Conservation (phyloP, 2,888 invertebrate species). For the Metalampra italica region DNA sequence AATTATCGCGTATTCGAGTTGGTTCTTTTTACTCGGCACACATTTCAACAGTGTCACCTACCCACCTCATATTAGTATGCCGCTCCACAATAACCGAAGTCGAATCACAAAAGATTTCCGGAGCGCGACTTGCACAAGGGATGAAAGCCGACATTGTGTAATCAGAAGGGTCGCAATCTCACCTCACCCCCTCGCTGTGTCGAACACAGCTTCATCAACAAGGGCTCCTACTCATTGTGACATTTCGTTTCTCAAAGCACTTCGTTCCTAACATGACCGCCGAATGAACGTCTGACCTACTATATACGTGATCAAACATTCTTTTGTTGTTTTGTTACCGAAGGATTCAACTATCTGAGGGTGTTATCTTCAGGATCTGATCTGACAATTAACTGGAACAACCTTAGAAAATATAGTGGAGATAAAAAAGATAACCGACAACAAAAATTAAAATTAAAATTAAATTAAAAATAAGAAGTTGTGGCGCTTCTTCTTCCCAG, state of each 20-base stretch:
- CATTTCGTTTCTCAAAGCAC: slow-evolving; percentile 52
- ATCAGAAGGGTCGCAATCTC: slow-evolving; percentile 78
- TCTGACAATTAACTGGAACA: no score
- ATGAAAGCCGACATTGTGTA: slow-evolving; percentile 78
- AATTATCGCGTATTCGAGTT: background rate
- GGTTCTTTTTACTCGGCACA: slow-evolving; percentile 32
- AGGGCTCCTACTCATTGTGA: slow-evolving; percentile 69
- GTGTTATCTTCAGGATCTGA: no score
- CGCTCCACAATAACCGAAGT: slow-evolving; percentile 73
- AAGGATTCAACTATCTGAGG: background rate
- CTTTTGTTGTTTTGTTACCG: background rate
- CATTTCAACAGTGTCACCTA: slow-evolving; percentile 60
- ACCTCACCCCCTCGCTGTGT: slow-evolving; percentile 58
- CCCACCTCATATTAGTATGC: slow-evolving; percentile 71
- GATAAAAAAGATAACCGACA: no score
- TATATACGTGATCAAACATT: background rate
- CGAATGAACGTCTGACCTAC: background rate
- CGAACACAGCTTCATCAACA: slow-evolving; percentile 76
- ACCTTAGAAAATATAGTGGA: no score
- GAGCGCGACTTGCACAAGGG: slow-evolving; percentile 75
- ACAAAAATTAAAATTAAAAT: no score
- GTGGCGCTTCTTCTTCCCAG: no score
- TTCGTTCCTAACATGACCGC: slow-evolving; percentile 18
- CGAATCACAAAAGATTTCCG: slow-evolving; percentile 78
- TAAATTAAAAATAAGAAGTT: no score